Conservation (phyloP, 2,797 vertebrate genomes). For the Sarcoramphus papa region DNA sequence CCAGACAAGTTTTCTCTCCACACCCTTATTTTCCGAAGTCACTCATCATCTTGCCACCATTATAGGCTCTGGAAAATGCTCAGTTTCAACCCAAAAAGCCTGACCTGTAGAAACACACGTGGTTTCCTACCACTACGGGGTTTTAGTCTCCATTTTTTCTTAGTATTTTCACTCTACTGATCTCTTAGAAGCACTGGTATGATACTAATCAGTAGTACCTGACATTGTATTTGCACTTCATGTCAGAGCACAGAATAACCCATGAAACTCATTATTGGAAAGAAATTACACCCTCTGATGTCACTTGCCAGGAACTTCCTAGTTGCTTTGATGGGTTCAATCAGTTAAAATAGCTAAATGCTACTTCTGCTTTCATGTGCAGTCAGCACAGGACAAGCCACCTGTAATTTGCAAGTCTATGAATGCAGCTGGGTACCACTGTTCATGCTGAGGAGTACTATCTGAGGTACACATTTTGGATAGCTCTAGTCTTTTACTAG, state of each 20-base stretch:
- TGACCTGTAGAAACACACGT: neutral
- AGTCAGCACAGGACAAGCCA: neutral
- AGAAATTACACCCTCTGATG: neutral
- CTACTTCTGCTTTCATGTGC: neutral
- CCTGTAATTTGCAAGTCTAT: neutral
- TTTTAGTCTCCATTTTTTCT: neutral
- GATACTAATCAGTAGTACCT: neutral
- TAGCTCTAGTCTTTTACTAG: neutral
- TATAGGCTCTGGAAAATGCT: neutral
- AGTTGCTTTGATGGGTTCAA: neutral
- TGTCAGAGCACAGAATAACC: neutral
- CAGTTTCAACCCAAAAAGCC: neutral
- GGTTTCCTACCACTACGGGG: neutral
- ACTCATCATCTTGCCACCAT: neutral
- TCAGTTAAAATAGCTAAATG: neutral
- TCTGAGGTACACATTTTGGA: neutral
- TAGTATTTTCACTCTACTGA: neutral
- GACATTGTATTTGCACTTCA: neutral
- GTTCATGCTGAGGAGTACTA: neutral
- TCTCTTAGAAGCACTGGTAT: neutral
- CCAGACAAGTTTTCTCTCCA: neutral
- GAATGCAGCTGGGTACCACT: neutral
- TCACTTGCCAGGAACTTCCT: neutral
- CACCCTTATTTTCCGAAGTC: neutral
- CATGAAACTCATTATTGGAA: neutral